These are phyloP conservation scores for Mystacides longicornis DNA, from an alignment of 2,888 invertebrate genomes.

Conservation along the genomic window DNA sequence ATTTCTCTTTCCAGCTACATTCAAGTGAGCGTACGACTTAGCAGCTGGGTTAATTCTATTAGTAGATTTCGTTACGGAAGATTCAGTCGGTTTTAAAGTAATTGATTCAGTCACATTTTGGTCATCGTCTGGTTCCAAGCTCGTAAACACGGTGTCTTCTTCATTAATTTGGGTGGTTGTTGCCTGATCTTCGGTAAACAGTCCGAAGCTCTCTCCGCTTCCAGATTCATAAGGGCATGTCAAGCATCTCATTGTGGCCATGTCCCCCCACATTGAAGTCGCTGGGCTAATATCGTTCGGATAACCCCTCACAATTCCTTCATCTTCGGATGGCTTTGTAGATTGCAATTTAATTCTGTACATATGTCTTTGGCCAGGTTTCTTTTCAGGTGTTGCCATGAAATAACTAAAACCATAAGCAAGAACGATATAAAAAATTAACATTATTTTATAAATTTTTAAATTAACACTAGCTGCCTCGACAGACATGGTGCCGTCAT, in stretches of 20 bases:
- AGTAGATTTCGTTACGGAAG: constrained; percentile 35
- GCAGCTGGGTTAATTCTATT: constrained; percentile 34
- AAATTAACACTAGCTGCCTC: too few relatives aligned
- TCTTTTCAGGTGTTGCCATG: constrained; percentile 68
- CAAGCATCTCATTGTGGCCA: constrained; percentile 47
- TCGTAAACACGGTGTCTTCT: not conserved
- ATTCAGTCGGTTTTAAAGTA: constrained; percentile 5
- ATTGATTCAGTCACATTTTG: constrained; percentile 15
- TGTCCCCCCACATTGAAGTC: constrained; percentile 19
- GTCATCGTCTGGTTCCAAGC: constrained; percentile 16
- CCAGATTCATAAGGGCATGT: constrained; percentile 42
- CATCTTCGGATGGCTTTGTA: constrained; percentile 12
- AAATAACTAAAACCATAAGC: constrained; percentile 58
- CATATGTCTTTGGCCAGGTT: constrained; percentile 75
- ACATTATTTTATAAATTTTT: too few relatives aligned
- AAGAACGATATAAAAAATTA: too few relatives aligned
- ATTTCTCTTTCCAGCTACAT: constrained; percentile 35
- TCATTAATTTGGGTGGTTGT: constrained; percentile 7
- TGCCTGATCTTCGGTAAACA: constrained; percentile 7
- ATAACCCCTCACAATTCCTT: not conserved
- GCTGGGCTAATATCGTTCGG: constrained; percentile 6
- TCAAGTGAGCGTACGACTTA: constrained; percentile 22
- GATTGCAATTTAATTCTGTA: constrained; percentile 52
- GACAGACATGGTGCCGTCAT: too few relatives aligned
- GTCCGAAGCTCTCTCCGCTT: constrained; percentile 27